These are phyloP conservation scores for Macrotrachela quadricornifera DNA, from an alignment of 1,140 invertebrate species.

Conservation along the genomic window DNA sequence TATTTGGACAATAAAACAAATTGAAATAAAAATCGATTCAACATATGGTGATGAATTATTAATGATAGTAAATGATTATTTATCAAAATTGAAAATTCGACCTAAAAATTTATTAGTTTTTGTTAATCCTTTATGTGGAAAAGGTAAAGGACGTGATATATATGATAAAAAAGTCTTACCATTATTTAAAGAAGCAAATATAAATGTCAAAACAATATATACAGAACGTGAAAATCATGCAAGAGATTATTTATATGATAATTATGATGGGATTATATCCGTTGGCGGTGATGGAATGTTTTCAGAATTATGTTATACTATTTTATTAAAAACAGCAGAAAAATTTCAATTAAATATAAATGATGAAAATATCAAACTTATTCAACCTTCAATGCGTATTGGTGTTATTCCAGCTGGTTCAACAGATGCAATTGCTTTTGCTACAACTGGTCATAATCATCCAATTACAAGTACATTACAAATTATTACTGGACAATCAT, in stretches of 20 bases:
- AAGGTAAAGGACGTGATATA: slow-evolving; percentile 45
- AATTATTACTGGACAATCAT: slow-evolving; percentile 45
- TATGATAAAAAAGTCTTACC: slow-evolving; percentile 45
- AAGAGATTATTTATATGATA: slow-evolving; percentile 35
- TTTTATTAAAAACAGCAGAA: slow-evolving; percentile 34
- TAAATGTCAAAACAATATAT: slow-evolving; percentile 30
- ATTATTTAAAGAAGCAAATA: slow-evolving; percentile 47
- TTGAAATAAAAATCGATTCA: no score
- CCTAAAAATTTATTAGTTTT: slow-evolving; percentile 53
- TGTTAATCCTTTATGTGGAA: slow-evolving; percentile 64
- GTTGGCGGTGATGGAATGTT: slow-evolving; percentile 72
- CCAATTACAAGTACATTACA: slow-evolving; percentile 56
- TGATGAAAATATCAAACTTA: slow-evolving; percentile 37
- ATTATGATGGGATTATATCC: slow-evolving; percentile 41
- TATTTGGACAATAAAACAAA: no score
- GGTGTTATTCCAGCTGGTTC: slow-evolving; percentile 61
- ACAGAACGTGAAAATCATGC: slow-evolving; percentile 51
- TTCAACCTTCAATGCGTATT: slow-evolving; percentile 42
- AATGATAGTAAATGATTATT: no score
- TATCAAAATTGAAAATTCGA: slow-evolving; percentile 14
- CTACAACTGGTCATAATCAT: slow-evolving; percentile 59
- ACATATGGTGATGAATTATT: no score
- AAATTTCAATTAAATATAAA: slow-evolving; percentile 38
- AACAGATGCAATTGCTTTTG: slow-evolving; percentile 61
- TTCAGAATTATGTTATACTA: slow-evolving; percentile 55